Base-by-base conservation (phyloP, 2,888 invertebrate genomes). In the Odontomyia ornata region DNA sequence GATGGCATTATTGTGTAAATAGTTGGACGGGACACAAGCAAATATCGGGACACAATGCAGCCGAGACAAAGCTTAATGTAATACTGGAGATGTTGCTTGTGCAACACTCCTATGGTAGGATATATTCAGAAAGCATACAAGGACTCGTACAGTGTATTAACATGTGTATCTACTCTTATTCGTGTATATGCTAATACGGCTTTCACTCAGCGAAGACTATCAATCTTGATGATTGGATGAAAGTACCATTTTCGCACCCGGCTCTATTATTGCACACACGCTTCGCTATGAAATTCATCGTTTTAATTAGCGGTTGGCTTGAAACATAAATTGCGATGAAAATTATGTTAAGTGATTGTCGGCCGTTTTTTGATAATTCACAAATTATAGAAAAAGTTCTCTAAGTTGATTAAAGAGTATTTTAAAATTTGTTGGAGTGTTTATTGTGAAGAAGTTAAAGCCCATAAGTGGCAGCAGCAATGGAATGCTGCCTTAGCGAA, bases 241-340 rank as follows among this genome's bases (percentile, higher is more conserved):
- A 65, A 65, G 36, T 36, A n/a, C 28, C 28, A 18, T 11, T 28
- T 43, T 65, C 36, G 9, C 65, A 30, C 43, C 21, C n/a, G 9
- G 28, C 65, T 65, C 43, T 65, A 43, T 65, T 65, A 43, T 18
- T n/a, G 28, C 43, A 65, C 21, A n/a, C n/a, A n/a, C n/a, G n/a
- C n/a, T n/a, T 36, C 65, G 43, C 43, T 21, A 1, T 18, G 11
- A 65, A 18, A 65, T 65, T 65, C 18, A 65, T 65, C 7, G 65
- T 18, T 43, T 36, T 27, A 65, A 36, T 65, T 65, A 65, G 30
- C 65, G 21, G 21, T 21, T 13, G 18, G 30, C 36, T 18, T 65
- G 36, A 30, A 65, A 65, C 36, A 36, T 43, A 65, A 43, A 65
- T 65, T n/a, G n/a, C n/a, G n/a, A n/a, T n/a, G n/a, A n/a, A n/a